Base-by-base conservation (phyloP, 2,113 vertebrate species). In the Myrmophylax atrothorax region DNA sequence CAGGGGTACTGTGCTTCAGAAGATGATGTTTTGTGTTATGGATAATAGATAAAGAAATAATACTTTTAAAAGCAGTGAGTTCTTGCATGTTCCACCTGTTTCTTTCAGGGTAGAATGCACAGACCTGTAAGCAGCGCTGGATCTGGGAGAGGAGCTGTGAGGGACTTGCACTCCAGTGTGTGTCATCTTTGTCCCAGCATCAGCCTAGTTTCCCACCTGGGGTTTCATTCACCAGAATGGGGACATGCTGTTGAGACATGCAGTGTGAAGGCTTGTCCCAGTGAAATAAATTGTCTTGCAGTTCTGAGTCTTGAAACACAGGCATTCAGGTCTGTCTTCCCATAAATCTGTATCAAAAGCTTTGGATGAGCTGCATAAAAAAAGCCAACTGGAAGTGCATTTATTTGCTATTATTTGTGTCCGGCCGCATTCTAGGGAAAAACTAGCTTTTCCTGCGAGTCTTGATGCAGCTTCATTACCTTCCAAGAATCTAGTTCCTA, bases 21-120 rank as follows among this genome's bases (percentile, higher is more conserved):
- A 2, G 37, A 62, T 5, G 3, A 18, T 33, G 9, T 19, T 16
- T 31, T 22, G 24, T 67, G 46, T 25, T 7, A 33, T 12, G 18
- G 37, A 10, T 18, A 29, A 4, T 8, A 18, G 14, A 6, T 50
- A 42, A 82, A 24, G 18, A 29, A 28, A 42, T 12, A 2, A 2
- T 8, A 24, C 29, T 60, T n/a, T 9, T 13, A 15, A 52, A 35
- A 52, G 31, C 23, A 29, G 6, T 6, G 16, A 29, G 10, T 52
- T 42, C 15, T 18, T 14, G 24, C 28, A 18, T 59, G 4, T 38
- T 60, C 9, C 1, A 1, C 5, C 44, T 14, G 4, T 28, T 40
- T n/a, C 7, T 42, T 1, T n/a, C 8, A 1, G 3, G 6, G 18
- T 10, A 18, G 35, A n/a, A n/a, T 14, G 29, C 35, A 28, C 14